Evolutionary conservation across 37 sponge, comb jelly and placozoan genomes (phyloP).

Genomic region (Aplysina aerophoba): DNA sequence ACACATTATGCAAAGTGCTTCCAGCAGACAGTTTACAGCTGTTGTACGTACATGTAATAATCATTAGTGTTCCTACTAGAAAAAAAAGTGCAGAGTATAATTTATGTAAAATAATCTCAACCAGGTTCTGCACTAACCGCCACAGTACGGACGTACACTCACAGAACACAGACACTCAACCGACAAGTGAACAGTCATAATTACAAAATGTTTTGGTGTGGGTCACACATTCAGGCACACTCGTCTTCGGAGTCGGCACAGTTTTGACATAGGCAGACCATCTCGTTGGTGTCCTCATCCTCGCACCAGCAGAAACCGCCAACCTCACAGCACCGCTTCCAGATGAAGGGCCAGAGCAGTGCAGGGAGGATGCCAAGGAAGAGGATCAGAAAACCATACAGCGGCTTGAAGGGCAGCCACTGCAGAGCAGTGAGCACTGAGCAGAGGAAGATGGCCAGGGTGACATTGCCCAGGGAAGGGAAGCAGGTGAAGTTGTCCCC

Average conservation of each 20-base stretch:
- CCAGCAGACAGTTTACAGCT: too few relatives aligned
- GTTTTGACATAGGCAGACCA: too few relatives aligned
- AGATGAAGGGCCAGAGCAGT: background rate
- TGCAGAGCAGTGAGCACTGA: conserved; percentile 9
- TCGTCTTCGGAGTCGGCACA: too few relatives aligned
- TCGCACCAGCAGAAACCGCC: background rate
- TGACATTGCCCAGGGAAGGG: conserved; percentile 17
- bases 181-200: background rate
- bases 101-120: too few relatives aligned
- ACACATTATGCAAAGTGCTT: too few relatives aligned
- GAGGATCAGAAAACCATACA: background rate
- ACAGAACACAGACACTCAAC: background rate
- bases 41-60: too few relatives aligned
- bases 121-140: too few relatives aligned
- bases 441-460: conserved; percentile 15
- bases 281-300: conserved; percentile 8
- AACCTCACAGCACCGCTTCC: background rate
- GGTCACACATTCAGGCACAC: too few relatives aligned
- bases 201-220: background rate
- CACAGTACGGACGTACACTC: too few relatives aligned
- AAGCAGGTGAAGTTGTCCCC: conserved; percentile 20
- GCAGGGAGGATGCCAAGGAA: conserved; percentile 2
- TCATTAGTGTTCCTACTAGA: too few relatives aligned
- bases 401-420: conserved; percentile 12
- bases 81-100: too few relatives aligned